phyloP scores from a whole-genome alignment of 2,797 vertebrate species.

The Balearica regulorum region DNA sequence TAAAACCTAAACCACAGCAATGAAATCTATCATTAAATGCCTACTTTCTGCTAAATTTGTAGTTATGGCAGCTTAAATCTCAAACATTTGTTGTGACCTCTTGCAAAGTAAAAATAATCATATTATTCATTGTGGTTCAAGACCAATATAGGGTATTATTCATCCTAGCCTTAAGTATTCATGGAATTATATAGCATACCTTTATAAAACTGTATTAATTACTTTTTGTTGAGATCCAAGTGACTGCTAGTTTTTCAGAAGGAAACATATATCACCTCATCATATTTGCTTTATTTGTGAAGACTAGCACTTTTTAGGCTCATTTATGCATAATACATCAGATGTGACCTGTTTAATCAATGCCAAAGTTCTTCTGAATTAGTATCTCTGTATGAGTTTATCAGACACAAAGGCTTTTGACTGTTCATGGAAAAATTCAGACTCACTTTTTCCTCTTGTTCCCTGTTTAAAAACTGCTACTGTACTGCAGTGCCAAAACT shows the following conservation, averaged over 20 bases:
- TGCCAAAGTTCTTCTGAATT: constrained; percentile 50
- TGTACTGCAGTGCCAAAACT: constrained; percentile 45
- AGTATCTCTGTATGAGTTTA: constrained; percentile 23
- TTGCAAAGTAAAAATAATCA: constrained; percentile 76
- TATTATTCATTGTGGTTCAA: constrained; percentile 73
- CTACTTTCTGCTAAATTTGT: constrained; percentile 83
- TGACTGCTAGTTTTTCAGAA: constrained; percentile 1
- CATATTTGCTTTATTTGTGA: neutral
- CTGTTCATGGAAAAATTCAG: constrained; percentile 61
- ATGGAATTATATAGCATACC: constrained; percentile 20
- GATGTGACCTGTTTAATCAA: constrained; percentile 62
- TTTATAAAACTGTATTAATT: constrained; percentile 53
- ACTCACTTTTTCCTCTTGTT: constrained; percentile 31
- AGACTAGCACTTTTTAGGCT: constrained; percentile 29
- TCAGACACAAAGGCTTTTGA: constrained; percentile 62
- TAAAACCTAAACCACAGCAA: constrained; percentile 79
- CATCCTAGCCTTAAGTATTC: constrained; percentile 52
- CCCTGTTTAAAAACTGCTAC: constrained; percentile 27
- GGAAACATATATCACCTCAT: neutral
- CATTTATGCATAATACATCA: constrained; percentile 63
- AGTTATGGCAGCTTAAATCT: constrained; percentile 71
- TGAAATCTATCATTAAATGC: constrained; percentile 83
- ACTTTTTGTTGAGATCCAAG: constrained; percentile 8
- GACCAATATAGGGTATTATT: constrained; percentile 63
- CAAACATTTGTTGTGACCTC: constrained; percentile 74